These are phyloP conservation scores for Pemphigus obesinymphae DNA, from an alignment of 1,140 invertebrate genomes.

Conservation along the genomic window DNA sequence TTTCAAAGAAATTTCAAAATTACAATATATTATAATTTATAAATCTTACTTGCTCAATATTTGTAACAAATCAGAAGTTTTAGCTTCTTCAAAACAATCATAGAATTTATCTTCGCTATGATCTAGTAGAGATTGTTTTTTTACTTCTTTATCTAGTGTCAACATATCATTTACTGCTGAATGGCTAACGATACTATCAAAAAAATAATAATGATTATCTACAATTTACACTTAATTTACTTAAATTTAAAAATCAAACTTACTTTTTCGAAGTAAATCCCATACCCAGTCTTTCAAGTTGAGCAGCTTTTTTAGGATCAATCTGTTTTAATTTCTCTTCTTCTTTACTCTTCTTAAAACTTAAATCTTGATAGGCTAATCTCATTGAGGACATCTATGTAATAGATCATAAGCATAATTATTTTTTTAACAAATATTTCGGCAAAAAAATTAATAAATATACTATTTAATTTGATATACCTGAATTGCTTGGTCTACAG, in stretches of 20 bases:
- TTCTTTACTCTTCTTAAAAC: conserved; percentile 69
- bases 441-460: not conserved
- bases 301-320: conserved; percentile 83
- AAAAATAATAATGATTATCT: conserved; percentile 46
- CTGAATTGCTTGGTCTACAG: conserved; percentile 58
- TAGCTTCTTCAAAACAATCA: conserved; percentile 51
- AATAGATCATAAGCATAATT: not conserved
- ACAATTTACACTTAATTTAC: conserved; percentile 22
- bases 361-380: conserved; percentile 83
- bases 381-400: conserved; percentile 68
- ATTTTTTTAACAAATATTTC: not conserved
- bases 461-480: conserved; percentile 45
- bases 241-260: not conserved
- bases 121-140: conserved; percentile 77
- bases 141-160: conserved; percentile 76
- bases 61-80: conserved; percentile 4
- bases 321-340: conserved; percentile 69
- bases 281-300: conserved; percentile 92
- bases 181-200: conserved; percentile 76
- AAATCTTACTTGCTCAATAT: conserved; percentile 31
- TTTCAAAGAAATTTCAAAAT: too few species aligned
- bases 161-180: conserved; percentile 91
- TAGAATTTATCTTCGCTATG: conserved; percentile 55
- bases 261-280: conserved; percentile 53
- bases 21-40: not conserved